These are phyloP conservation scores for Grantiella picta DNA, from an alignment of 2,113 vertebrate species.

Conservation along the genomic window DNA sequence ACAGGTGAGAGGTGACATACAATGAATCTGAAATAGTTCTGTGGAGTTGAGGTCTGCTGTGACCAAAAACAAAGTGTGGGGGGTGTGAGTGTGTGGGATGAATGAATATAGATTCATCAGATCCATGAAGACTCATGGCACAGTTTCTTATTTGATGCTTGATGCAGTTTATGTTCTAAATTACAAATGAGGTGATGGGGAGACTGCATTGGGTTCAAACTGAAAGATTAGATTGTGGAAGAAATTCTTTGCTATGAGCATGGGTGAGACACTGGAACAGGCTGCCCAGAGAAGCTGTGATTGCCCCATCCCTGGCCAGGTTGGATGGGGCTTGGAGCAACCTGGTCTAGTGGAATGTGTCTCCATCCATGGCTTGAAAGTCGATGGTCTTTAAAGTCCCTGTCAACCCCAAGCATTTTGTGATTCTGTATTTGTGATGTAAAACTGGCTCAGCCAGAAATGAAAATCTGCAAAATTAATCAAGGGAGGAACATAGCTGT, in stretches of 20 bases:
- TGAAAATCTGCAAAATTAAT: background rate
- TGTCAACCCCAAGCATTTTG: background rate
- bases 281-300: background rate
- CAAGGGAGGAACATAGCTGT: fast-evolving
- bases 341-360: background rate
- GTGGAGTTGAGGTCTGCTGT: background rate
- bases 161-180: background rate
- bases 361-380: background rate
- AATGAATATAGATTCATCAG: background rate
- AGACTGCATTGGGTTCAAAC: background rate
- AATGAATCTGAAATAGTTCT: background rate
- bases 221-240: background rate
- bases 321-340: background rate
- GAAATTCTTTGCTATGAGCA: background rate
- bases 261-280: background rate
- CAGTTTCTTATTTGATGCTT: background rate
- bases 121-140: fast-evolving
- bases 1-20: background rate
- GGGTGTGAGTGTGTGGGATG: background rate
- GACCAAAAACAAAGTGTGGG: background rate
- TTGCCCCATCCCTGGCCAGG: background rate
- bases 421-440: background rate
- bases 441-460: background rate
- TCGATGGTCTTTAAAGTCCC: background rate
- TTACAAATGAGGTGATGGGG: background rate